phyloP scores from a whole-genome alignment of 1,140 invertebrate genomes.

The Glossosoma conforme region DNA sequence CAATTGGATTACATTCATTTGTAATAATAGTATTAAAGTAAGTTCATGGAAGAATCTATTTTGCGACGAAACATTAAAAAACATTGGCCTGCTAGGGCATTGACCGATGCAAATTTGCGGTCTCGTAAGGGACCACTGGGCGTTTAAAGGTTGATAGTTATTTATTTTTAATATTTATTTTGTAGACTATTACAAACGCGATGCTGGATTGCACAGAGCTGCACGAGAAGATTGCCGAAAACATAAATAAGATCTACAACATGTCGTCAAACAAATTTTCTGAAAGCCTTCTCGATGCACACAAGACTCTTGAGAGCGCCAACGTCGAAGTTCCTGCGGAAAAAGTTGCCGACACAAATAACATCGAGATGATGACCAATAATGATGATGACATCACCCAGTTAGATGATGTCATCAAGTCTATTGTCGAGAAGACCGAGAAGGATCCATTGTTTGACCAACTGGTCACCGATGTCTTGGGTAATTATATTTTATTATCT shows the following conservation, averaged over 20 bases:
- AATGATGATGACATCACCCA: slow-evolving; percentile 18
- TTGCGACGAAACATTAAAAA: too few relatives aligned
- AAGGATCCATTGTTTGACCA: slow-evolving; percentile 29
- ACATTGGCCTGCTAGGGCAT: too few relatives aligned
- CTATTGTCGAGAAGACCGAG: slow-evolving; percentile 27
- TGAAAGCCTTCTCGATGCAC: not conserved
- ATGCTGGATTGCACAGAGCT: slow-evolving; percentile 25
- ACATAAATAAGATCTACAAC: slow-evolving; percentile 23
- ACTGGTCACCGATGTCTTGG: slow-evolving; percentile 22
- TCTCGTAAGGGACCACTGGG: too few relatives aligned
- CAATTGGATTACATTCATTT: too few relatives aligned
- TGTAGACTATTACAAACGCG: slow-evolving; percentile 23
- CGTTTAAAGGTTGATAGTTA: not conserved
- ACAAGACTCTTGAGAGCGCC: not conserved
- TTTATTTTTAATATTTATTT: slow-evolving; percentile 9
- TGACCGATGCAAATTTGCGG: too few relatives aligned
- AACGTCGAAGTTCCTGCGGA: not conserved
- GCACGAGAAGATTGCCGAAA: slow-evolving; percentile 27
- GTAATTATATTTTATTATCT: slow-evolving; percentile 11
- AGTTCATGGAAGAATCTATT: too few relatives aligned
- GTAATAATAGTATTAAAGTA: too few relatives aligned
- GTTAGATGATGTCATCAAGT: slow-evolving; percentile 20
- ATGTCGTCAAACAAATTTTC: slow-evolving; percentile 1
- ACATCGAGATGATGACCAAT: slow-evolving; percentile 5
- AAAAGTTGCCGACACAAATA: not conserved